Evolutionary conservation across 23 tunicate genomes (phyloP), one percentile per base, ranked within the genome.

Genomic region (Oikopleura albicans): DNA sequence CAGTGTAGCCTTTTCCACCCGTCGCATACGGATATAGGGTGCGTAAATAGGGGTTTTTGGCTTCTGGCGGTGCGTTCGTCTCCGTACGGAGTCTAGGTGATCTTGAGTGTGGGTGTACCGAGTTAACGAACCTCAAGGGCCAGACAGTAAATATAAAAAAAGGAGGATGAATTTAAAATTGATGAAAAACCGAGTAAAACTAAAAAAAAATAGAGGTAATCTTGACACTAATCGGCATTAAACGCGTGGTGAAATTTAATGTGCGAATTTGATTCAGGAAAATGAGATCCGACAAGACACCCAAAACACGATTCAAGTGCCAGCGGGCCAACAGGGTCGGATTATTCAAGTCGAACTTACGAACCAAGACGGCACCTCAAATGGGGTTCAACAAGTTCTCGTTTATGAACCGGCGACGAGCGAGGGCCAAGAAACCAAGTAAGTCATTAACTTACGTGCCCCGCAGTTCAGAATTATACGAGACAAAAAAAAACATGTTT

Each of bases 331-430:
- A 37, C 79, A 71, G 31, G 79, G 79, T 29, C 79, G 79, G 4
- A 71, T 71, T 29, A 71, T 71, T 29, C 79, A 71, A 29, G 79
- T 71, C 31, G 79, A 71, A 29, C 37, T 71, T 2, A 71, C 79
- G 4, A 71, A 71, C 37, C 79, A 16, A 71, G 79, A 71, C 35
- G 79, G 79, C 28, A 71, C 34, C 33, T 71, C 79, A 16, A 71
- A 71, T 29, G 79, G 79, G 34, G 79, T 71, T 16, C 79, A 71
- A 71, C 79, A 71, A 71, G 79, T 71, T 71, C 37, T 71, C 33
- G 79, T 71, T 29, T 71, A 71, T 37, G 79, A 71, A 71, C 79
- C 79, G 4, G 63, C 63, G 16, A 71, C 79, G 27, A 29, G 79
- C 27, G 79, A 71, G 79, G 34, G 35, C 28, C 34, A 29, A 71